Percentiles rank a stretch among this genome's conserved stretches.
phyloP scores from a whole-genome alignment of 2,888 invertebrate species.

The Epistrophella euchroma region DNA sequence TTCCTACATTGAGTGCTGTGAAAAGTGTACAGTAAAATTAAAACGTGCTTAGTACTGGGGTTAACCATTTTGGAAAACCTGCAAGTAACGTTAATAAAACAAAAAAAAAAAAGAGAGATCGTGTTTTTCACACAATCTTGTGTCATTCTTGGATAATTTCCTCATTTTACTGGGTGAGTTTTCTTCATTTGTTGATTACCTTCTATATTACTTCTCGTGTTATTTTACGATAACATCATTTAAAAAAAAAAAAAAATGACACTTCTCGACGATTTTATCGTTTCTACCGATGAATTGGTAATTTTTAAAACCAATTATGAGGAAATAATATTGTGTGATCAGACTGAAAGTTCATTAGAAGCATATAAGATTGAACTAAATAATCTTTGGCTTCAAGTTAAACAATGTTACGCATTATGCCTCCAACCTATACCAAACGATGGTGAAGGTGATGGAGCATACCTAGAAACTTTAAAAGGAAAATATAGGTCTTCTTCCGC shows the following conservation, averaged over 20 bases:
- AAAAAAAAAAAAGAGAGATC: neutral
- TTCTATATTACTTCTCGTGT: neutral
- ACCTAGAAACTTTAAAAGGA: neutral
- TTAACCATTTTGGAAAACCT: too few species aligned
- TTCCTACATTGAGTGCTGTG: too few species aligned
- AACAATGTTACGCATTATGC: neutral
- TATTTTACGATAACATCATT: neutral
- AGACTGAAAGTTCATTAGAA: constrained; percentile 2
- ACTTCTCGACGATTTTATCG: neutral
- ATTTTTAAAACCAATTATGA: neutral
- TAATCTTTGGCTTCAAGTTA: neutral
- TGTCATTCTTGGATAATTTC: neutral
- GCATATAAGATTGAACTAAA: constrained; percentile 4
- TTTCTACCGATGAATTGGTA: neutral
- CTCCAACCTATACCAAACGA: neutral
- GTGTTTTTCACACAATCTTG: neutral
- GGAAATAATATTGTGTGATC: neutral
- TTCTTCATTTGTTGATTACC: neutral
- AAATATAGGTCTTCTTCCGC: constrained; percentile 12
- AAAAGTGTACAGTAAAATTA: too few species aligned
- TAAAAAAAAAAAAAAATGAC: neutral
- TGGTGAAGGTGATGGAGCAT: neutral
- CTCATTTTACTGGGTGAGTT: neutral
- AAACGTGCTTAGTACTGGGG: too few species aligned
- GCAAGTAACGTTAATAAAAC: neutral